phyloP scores from a whole-genome alignment of 2,113 vertebrate species.

The Bungarus multicinctus region DNA sequence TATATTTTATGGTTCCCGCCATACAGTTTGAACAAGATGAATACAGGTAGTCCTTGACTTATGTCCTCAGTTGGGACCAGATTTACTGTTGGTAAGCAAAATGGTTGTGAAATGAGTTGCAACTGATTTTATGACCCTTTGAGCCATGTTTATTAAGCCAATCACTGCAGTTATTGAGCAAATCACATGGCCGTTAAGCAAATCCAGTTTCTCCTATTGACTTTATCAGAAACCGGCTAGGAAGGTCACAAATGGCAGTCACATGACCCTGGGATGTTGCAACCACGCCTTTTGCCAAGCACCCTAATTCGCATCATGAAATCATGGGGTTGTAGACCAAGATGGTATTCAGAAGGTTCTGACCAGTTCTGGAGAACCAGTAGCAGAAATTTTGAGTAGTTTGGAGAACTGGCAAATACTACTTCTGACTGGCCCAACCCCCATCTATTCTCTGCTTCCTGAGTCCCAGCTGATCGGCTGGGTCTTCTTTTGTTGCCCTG shows the following conservation, averaged over 20 bases:
- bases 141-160: not conserved
- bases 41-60: not conserved
- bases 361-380: too few relatives aligned
- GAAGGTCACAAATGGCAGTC: not conserved
- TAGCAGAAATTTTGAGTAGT: too few relatives aligned
- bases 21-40: not conserved
- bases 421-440: too few relatives aligned
- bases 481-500: too few relatives aligned
- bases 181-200: not conserved
- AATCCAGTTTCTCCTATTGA: not conserved
- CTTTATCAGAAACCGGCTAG: not conserved
- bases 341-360: too few relatives aligned
- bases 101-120: not conserved
- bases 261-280: not conserved
- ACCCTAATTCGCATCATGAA: too few relatives aligned
- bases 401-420: too few relatives aligned
- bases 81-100: not conserved
- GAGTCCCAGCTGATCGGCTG: too few relatives aligned
- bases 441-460: too few relatives aligned
- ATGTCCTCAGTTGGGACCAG: not conserved
- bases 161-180: not conserved
- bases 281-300: not conserved
- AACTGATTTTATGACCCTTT: not conserved
- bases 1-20: not conserved
- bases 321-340: too few relatives aligned